These are phyloP conservation scores for Mycteria americana DNA, from an alignment of 2,797 vertebrate species.

Conservation along the genomic window DNA sequence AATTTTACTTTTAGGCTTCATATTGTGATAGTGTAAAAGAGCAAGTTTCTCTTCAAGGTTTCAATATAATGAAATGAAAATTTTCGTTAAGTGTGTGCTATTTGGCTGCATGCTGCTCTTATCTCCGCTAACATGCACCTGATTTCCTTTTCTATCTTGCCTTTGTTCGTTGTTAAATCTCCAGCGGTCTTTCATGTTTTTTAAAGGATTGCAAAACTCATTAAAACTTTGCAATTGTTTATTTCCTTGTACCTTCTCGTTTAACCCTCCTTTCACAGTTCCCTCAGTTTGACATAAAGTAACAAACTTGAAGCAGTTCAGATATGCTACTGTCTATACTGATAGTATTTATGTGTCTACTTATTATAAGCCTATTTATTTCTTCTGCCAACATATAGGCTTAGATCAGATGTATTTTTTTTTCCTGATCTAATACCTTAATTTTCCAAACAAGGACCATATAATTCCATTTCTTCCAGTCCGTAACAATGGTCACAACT, in stretches of 20 bases:
- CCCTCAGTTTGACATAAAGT: background rate
- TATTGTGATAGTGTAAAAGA: slow-evolving; percentile 27
- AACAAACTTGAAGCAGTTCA: background rate
- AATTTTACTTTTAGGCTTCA: slow-evolving; percentile 46
- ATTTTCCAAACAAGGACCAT: background rate
- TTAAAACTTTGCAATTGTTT: slow-evolving; percentile 62
- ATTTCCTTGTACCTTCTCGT: slow-evolving; percentile 22
- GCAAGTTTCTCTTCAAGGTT: slow-evolving; percentile 47
- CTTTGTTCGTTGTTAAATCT: slow-evolving; percentile 39
- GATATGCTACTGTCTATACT: background rate
- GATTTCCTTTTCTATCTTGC: slow-evolving; percentile 54
- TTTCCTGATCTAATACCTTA: background rate
- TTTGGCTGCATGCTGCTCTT: slow-evolving; percentile 57
- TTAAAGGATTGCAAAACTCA: slow-evolving; percentile 38
- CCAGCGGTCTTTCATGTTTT: slow-evolving; percentile 48
- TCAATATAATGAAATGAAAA: slow-evolving; percentile 50
- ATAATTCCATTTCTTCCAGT: background rate
- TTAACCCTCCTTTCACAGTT: background rate
- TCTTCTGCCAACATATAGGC: background rate
- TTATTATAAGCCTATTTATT: background rate
- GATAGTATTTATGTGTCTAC: background rate
- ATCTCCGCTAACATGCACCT: slow-evolving; percentile 36
- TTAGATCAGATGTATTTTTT: background rate
- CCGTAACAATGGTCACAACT: fast-evolving
- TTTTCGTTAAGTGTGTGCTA: slow-evolving; percentile 12